These are phyloP conservation scores for Eumeta japonica DNA, from an alignment of 1,140 invertebrate genomes.

Conservation along the genomic window DNA sequence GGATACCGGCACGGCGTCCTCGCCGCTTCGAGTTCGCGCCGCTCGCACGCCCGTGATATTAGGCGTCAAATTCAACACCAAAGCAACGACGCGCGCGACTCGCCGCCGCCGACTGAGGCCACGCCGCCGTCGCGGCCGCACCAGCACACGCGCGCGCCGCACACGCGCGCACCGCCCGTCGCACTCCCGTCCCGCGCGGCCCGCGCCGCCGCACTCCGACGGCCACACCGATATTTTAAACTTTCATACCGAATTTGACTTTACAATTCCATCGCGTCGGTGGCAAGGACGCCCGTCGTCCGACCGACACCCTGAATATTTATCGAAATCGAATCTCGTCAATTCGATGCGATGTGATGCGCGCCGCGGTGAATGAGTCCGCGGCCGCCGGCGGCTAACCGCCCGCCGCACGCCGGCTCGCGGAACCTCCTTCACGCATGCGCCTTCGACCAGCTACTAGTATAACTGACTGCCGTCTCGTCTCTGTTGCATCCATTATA, in stretches of 20 bases:
- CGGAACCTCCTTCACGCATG: too few species aligned
- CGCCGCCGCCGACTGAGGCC: conserved; percentile 49
- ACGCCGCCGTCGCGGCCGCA: conserved; percentile 39
- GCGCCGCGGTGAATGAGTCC: too few species aligned
- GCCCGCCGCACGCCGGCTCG: too few species aligned
- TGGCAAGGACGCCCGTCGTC: conserved; percentile 25
- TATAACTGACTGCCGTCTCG: too few species aligned
- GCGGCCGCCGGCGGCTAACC: background rate
- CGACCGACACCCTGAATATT: conserved; percentile 33
- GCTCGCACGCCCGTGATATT: conserved; percentile 14
- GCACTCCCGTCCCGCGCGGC: conserved; percentile 14
- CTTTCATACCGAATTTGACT: conserved; percentile 36
- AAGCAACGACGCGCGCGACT: conserved; percentile 46
- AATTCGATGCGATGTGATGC: too few species aligned
- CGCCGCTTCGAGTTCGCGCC: conserved; percentile 26
- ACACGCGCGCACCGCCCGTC: conserved; percentile 27
- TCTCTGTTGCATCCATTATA: too few species aligned
- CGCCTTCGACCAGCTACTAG: too few species aligned
- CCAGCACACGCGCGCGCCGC: conserved; percentile 41
- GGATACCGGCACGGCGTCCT: too few species aligned
- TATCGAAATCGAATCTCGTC: conserved; percentile 20
- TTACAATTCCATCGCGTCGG: conserved; percentile 29
- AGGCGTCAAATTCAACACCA: background rate
- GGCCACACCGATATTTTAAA: conserved; percentile 43
- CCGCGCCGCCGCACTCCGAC: conserved; percentile 17